These are phyloP conservation scores for Rhinogobio ventralis DNA, from an alignment of 2,797 vertebrate genomes.

Conservation along the genomic window DNA sequence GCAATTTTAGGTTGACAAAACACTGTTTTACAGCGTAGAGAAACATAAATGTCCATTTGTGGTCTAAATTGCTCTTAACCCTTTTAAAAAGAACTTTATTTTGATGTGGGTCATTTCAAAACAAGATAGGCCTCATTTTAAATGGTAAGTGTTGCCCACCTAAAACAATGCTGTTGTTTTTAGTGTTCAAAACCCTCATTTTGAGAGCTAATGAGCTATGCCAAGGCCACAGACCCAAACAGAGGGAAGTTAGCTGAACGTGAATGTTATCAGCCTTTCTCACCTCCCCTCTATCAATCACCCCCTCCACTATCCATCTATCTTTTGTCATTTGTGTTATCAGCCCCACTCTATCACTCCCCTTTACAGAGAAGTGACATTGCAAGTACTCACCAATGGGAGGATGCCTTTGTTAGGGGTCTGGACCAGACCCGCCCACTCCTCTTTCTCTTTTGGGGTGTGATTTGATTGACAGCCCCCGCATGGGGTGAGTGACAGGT, in stretches of 20 bases:
- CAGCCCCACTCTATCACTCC: constrained; percentile 82
- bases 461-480: constrained; percentile 80
- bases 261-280: constrained; percentile 80
- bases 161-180: constrained; percentile 53
- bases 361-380: constrained; percentile 65
- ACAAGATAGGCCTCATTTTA: neutral
- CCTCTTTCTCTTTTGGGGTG: constrained; percentile 72
- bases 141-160: constrained; percentile 18
- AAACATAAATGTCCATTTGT: neutral
- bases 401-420: constrained; percentile 80
- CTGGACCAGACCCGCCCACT: constrained; percentile 67
- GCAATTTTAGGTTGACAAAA: neutral
- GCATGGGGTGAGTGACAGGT: constrained; percentile 82
- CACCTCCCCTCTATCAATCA: constrained; percentile 74
- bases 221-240: constrained; percentile 73
- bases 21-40: too few relatives aligned
- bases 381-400: constrained; percentile 80
- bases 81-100: neutral
- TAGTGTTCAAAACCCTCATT: constrained; percentile 53
- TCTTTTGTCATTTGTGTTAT: constrained; percentile 81
- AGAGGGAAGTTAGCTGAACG: constrained; percentile 77
- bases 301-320: constrained; percentile 61
- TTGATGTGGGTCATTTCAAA: neutral
- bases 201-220: constrained; percentile 77
- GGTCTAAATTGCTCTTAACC: neutral